Conservation (phyloP, 1,140 invertebrate species). For the Ceratoteleas bidentatus region DNA sequence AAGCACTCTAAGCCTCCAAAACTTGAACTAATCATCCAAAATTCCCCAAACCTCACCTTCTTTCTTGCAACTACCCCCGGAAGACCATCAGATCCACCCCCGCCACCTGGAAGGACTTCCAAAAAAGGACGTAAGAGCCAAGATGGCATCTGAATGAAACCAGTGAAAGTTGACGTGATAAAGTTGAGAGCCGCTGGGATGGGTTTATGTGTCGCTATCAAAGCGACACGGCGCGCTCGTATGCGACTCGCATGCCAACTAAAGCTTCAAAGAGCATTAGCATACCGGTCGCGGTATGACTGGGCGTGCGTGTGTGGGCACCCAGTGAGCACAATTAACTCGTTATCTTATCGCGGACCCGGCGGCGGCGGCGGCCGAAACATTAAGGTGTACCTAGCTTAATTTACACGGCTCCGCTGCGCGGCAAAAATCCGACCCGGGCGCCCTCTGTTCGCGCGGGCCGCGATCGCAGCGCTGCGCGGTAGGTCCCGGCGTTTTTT, state of each 20-base stretch:
- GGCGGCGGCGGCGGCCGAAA: slow-evolving; percentile 73
- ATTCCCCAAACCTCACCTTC: too few species aligned
- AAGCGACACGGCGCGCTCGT: slow-evolving; percentile 76
- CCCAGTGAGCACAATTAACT: slow-evolving; percentile 82
- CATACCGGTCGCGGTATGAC: slow-evolving; percentile 78
- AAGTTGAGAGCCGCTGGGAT: slow-evolving; percentile 77
- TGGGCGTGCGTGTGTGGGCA: slow-evolving; percentile 78
- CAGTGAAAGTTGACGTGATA: too few species aligned
- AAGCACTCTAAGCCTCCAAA: too few species aligned
- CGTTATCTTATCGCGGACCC: slow-evolving; percentile 81
- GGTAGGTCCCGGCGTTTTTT: slow-evolving; percentile 64
- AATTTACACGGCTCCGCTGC: slow-evolving; percentile 77
- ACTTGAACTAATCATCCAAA: too few species aligned
- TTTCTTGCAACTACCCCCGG: too few species aligned
- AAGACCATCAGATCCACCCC: too few species aligned
- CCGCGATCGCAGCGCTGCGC: slow-evolving; percentile 36
- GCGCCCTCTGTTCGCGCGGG: slow-evolving; percentile 34
- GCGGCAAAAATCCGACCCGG: slow-evolving; percentile 66
- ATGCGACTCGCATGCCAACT: slow-evolving; percentile 76
- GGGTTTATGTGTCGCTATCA: slow-evolving; percentile 80
- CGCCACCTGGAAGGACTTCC: too few species aligned
- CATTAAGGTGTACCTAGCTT: slow-evolving; percentile 81
- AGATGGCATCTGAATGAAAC: slow-evolving; percentile 5
- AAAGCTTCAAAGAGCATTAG: slow-evolving; percentile 79
- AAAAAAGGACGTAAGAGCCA: background rate